A percentile compares a stretch with the other conserved stretches of the same genome.
phyloP scores from a whole-genome alignment of 2,113 vertebrate species.

The Paramormyrops kingsleyae region DNA sequence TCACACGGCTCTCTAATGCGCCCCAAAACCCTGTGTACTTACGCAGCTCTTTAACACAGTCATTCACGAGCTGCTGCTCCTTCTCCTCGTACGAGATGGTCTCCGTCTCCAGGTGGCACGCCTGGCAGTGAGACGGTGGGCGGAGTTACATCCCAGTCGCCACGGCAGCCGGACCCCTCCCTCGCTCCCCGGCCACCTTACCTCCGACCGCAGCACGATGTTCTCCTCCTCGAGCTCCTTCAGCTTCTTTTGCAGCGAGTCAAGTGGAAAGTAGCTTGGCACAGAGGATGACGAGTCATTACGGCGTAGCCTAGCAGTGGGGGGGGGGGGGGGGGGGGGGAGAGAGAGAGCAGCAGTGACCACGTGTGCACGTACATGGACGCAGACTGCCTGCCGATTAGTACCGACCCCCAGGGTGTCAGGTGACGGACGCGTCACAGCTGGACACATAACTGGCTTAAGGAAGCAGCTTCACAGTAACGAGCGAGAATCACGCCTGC shows the following conservation, averaged over 20 bases:
- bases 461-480: background rate
- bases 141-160: background rate
- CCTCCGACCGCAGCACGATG: conserved; percentile 84
- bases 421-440: background rate
- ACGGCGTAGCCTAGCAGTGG: conserved; percentile 66
- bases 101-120: conserved; percentile 90
- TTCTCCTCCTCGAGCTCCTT: conserved; percentile 97
- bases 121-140: conserved; percentile 54
- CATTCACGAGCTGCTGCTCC: conserved; percentile 94
- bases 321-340: too few species aligned
- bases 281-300: conserved; percentile 74
- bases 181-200: conserved; percentile 29
- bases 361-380: background rate
- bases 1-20: too few species aligned
- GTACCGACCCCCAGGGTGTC: background rate
- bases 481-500: background rate
- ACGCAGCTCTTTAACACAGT: conserved; percentile 97
- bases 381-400: background rate
- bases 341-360: background rate
- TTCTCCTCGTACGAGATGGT: conserved; percentile 95
- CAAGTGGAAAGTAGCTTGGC: conserved; percentile 84
- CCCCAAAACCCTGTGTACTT: conserved; percentile 40
- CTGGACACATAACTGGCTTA: background rate
- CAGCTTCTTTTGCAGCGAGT: conserved; percentile 92
- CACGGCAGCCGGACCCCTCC: background rate